Evolutionary conservation across 2,888 invertebrate species (phyloP).

Genomic region (Endotricha flammealis): DNA sequence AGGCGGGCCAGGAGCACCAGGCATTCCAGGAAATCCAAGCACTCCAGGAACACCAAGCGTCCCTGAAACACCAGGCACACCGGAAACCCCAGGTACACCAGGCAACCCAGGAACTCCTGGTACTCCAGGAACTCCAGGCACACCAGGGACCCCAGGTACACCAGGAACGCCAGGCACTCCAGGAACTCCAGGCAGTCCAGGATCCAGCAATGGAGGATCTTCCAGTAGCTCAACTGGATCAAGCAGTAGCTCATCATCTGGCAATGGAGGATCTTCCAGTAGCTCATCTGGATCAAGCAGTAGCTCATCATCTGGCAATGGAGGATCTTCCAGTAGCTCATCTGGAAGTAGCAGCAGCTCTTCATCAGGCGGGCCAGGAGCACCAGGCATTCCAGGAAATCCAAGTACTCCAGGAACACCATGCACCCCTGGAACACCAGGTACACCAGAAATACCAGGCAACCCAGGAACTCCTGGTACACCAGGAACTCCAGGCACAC

Average conservation of each 20-base stretch:
- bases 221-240: not conserved
- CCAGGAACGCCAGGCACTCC: not conserved
- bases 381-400: no score
- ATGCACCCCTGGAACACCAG: conserved; percentile 1
- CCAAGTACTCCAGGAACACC: no score
- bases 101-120: not conserved
- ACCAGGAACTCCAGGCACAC: conserved; percentile 7
- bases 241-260: not conserved
- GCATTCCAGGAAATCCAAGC: not conserved
- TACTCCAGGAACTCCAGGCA: not conserved
- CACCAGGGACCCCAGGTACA: conserved; percentile 2
- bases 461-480: not conserved
- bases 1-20: not conserved
- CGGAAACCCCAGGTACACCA: not conserved
- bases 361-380: not conserved
- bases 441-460: conserved; percentile 1
- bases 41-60: not conserved
- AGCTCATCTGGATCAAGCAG: not conserved
- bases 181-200: not conserved
- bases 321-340: not conserved
- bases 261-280: no score
- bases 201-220: not conserved
- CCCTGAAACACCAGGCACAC: not conserved
- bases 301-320: not conserved
- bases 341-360: no score